phyloP scores from a whole-genome alignment of 2,113 vertebrate species.

The Pseudonaja textilis region DNA sequence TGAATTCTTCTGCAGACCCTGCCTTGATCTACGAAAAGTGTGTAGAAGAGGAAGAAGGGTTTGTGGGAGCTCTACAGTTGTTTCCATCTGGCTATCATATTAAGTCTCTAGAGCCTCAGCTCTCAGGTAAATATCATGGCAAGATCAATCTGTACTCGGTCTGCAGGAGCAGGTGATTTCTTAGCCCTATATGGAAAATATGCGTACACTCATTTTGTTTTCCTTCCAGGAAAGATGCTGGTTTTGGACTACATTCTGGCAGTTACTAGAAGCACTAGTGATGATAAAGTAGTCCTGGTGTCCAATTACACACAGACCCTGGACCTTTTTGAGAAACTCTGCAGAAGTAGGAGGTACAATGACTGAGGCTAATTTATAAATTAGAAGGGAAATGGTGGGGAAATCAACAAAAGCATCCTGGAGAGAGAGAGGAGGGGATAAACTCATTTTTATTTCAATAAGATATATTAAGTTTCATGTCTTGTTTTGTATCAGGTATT shows the following conservation, averaged over 20 bases:
- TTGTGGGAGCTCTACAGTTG: conserved; percentile 82
- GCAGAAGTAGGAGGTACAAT: conserved; percentile 83
- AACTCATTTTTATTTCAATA: neutral
- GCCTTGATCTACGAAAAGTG: conserved; percentile 93
- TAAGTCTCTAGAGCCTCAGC: conserved; percentile 88
- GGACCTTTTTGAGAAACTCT: conserved; percentile 96
- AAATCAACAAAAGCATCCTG: neutral
- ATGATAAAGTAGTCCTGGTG: conserved; percentile 93
- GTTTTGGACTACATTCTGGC: conserved; percentile 95
- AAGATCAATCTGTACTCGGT: neutral
- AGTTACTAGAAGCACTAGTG: conserved; percentile 84
- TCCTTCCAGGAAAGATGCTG: conserved; percentile 88
- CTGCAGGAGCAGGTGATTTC: neutral
- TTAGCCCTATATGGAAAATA: neutral
- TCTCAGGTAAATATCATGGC: conserved; percentile 80
- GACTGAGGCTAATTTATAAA: neutral
- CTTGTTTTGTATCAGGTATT: conserved; percentile 74
- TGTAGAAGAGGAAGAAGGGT: conserved; percentile 87
- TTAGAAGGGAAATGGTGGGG: neutral
- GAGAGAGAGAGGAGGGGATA: neutral
- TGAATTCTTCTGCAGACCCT: conserved; percentile 75
- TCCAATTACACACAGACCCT: conserved; percentile 98
- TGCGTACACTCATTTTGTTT: neutral
- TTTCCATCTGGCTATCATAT: conserved; percentile 85
- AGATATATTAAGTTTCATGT: neutral